phyloP scores from a whole-genome alignment of 1,140 invertebrate species.

The Philopotamus ludificatus region DNA sequence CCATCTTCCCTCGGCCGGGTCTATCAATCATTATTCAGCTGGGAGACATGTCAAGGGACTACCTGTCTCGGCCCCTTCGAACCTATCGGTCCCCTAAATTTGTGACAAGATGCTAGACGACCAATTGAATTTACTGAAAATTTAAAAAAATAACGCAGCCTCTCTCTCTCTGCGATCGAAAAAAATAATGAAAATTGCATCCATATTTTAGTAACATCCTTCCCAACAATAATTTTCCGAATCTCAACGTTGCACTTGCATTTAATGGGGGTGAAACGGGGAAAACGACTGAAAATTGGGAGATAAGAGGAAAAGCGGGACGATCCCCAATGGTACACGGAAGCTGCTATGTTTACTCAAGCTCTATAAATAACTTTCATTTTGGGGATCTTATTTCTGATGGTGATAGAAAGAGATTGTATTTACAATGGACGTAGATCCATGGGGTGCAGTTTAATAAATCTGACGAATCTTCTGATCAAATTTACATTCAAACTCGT shows the following conservation, averaged over 20 bases:
- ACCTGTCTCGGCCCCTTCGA: not conserved
- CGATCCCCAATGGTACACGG: slow-evolving; percentile 24
- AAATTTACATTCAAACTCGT: no score
- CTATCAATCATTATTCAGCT: slow-evolving; percentile 34
- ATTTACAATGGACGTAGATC: no score
- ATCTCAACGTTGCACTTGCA: slow-evolving; percentile 11
- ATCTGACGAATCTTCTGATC: no score
- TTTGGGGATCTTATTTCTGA: no score
- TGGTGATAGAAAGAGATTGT: no score
- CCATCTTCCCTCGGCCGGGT: slow-evolving; percentile 14
- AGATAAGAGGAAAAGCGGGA: slow-evolving; percentile 27
- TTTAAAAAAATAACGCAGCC: slow-evolving; percentile 8
- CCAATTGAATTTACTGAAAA: slow-evolving; percentile 19
- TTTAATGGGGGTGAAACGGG: not conserved
- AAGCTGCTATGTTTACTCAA: slow-evolving; percentile 13
- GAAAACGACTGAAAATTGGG: slow-evolving; percentile 30
- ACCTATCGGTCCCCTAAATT: slow-evolving; percentile 15
- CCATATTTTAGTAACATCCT: slow-evolving; percentile 1
- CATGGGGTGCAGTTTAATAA: no score
- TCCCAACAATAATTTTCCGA: slow-evolving; percentile 9
- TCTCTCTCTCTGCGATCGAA: slow-evolving; percentile 2
- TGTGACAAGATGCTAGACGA: slow-evolving; percentile 6
- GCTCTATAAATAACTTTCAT: slow-evolving; percentile 13
- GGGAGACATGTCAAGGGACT: slow-evolving; percentile 23
- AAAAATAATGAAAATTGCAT: not conserved